Percentiles rank a stretch among this genome's conserved stretches.
Evolutionary conservation across 1,140 invertebrate species (phyloP).

Genomic region (Elymnias hypermnestra): DNA sequence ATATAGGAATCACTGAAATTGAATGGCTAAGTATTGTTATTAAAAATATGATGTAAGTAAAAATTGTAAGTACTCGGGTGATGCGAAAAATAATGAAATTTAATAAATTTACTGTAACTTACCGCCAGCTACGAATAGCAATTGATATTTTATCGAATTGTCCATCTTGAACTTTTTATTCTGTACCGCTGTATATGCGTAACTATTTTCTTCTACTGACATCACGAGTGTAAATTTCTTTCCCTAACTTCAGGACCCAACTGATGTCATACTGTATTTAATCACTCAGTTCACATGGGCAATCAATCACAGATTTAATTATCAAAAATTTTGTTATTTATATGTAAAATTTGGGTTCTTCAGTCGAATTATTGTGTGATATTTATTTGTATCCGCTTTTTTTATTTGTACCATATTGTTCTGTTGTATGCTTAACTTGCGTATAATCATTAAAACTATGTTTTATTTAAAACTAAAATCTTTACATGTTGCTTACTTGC

Average conservation of each 20-base stretch:
- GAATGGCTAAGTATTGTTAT: too few relatives aligned
- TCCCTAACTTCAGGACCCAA: background rate
- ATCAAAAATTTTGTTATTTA: background rate
- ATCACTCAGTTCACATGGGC: background rate
- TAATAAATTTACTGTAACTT: conserved; percentile 17
- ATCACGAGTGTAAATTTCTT: conserved; percentile 17
- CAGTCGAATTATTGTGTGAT: too few relatives aligned
- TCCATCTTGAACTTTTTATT: conserved; percentile 23
- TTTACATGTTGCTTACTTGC: too few relatives aligned
- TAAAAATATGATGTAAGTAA: background rate
- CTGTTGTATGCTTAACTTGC: too few relatives aligned
- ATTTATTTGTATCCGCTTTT: too few relatives aligned
- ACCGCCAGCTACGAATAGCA: conserved; percentile 35
- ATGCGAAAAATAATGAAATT: background rate
- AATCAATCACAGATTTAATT: background rate
- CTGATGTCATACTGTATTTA: background rate
- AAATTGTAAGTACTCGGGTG: background rate
- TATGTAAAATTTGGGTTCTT: conserved; percentile 1
- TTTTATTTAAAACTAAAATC: too few relatives aligned
- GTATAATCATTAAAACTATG: too few relatives aligned
- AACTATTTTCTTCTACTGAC: conserved; percentile 21
- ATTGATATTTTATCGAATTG: conserved; percentile 23
- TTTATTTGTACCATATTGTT: too few relatives aligned
- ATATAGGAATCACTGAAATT: too few relatives aligned
- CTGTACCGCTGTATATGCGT: conserved; percentile 22